Evolutionary conservation across 2,888 invertebrate genomes (phyloP).

Genomic region (Saturnia japonica): DNA sequence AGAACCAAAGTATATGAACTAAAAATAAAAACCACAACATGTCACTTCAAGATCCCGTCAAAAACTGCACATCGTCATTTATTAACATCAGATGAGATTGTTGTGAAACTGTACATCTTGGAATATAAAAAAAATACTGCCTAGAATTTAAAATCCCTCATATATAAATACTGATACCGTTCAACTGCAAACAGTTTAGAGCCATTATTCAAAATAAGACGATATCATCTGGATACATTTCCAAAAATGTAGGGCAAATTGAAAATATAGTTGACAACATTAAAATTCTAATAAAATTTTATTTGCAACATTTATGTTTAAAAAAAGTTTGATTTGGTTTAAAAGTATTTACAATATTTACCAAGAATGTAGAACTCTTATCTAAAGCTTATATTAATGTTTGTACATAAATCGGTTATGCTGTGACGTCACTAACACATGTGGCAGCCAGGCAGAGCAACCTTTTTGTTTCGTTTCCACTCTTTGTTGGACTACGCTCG

Average conservation of each 20-base stretch:
- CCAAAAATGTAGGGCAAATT: background rate
- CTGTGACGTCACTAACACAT: constrained; percentile 64
- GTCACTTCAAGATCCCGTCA: too few relatives aligned
- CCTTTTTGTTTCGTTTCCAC: constrained; percentile 50
- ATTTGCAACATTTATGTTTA: background rate
- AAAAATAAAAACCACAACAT: too few relatives aligned
- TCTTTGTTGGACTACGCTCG: constrained; percentile 35
- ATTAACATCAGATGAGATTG: background rate
- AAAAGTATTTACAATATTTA: background rate
- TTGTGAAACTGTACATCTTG: background rate
- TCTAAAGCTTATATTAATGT: background rate
- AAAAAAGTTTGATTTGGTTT: background rate
- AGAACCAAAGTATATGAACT: too few relatives aligned
- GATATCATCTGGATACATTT: background rate
- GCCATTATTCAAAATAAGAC: too few relatives aligned
- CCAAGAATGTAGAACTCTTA: background rate
- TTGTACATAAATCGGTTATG: constrained; percentile 27
- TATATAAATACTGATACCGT: too few relatives aligned
- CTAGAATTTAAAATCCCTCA: too few relatives aligned
- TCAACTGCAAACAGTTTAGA: too few relatives aligned
- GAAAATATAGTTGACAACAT: background rate
- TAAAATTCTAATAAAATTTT: background rate
- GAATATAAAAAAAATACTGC: background rate
- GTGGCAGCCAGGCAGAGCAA: constrained; percentile 54
- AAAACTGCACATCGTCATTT: background rate